phyloP scores from a whole-genome alignment of 2,113 vertebrate species.

The Physeter macrocephalus region DNA sequence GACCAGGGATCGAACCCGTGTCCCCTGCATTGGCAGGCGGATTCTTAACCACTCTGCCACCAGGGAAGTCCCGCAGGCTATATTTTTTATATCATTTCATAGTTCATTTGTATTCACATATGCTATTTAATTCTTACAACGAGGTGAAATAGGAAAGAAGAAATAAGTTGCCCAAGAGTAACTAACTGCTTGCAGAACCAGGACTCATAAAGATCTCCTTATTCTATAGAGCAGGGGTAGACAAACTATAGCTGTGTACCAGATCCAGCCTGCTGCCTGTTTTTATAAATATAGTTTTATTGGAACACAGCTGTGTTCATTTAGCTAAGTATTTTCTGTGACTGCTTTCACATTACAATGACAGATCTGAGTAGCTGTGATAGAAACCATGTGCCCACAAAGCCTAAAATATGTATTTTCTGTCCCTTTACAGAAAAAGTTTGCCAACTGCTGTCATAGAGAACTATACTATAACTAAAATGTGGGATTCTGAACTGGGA shows the following conservation, averaged over 20 bases:
- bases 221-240: neutral
- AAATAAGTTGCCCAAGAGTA: neutral
- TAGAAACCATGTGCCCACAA: neutral
- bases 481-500: neutral
- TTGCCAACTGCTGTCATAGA: neutral
- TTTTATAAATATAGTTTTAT: constrained; percentile 8
- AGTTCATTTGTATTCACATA: neutral
- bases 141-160: neutral
- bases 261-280: neutral
- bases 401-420: neutral
- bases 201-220: neutral
- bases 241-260: neutral
- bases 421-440: constrained; percentile 8
- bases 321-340: neutral
- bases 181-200: neutral
- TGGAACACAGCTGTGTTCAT: neutral
- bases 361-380: neutral
- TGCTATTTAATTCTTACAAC: neutral
- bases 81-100: neutral
- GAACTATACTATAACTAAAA: neutral
- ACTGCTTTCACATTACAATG: neutral
- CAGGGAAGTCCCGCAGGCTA: neutral
- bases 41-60: too few relatives aligned
- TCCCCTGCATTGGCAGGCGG: too few relatives aligned
- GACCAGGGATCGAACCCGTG: too few relatives aligned